These are phyloP conservation scores for Chondrosia reniformis DNA, from an alignment of 37 sponge, comb jelly and placozoan species.

Conservation along the genomic window DNA sequence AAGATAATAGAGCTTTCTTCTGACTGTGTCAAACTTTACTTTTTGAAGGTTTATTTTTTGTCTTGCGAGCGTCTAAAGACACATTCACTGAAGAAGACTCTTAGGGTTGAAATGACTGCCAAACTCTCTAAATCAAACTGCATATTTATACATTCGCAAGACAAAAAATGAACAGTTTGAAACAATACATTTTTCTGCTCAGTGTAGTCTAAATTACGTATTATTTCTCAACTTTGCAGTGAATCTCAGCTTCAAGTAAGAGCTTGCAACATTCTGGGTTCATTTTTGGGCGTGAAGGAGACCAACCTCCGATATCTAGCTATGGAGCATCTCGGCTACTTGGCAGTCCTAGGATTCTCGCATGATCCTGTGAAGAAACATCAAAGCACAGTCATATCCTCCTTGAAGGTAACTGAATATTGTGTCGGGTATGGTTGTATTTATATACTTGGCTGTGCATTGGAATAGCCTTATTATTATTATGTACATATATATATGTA, in stretches of 20 bases:
- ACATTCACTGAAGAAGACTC: too few relatives aligned
- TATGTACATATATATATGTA: slow-evolving; percentile 1
- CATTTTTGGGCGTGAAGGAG: slow-evolving; percentile 80
- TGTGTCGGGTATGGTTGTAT: not conserved
- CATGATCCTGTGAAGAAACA: slow-evolving; percentile 91
- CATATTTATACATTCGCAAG: too few relatives aligned
- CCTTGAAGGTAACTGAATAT: slow-evolving; percentile 61
- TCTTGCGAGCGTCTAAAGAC: too few relatives aligned
- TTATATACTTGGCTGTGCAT: not conserved
- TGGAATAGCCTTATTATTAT: not conserved
- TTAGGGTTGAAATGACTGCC: too few relatives aligned
- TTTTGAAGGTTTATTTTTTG: too few relatives aligned
- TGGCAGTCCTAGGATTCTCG: slow-evolving; percentile 78
- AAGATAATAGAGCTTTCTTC: too few relatives aligned
- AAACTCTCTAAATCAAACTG: too few relatives aligned
- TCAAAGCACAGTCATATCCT: slow-evolving; percentile 74
- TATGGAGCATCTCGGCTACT: slow-evolving; percentile 78
- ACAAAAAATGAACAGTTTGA: too few relatives aligned
- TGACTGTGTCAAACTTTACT: too few relatives aligned
- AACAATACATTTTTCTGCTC: too few relatives aligned
- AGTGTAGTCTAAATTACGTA: too few relatives aligned
- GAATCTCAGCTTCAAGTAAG: slow-evolving; percentile 83
- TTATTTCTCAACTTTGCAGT: slow-evolving; percentile 26
- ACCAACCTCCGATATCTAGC: slow-evolving; percentile 90
- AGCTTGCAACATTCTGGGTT: slow-evolving; percentile 84